Conservation (phyloP, 2,888 invertebrate species). For the Halictus ligatus region DNA sequence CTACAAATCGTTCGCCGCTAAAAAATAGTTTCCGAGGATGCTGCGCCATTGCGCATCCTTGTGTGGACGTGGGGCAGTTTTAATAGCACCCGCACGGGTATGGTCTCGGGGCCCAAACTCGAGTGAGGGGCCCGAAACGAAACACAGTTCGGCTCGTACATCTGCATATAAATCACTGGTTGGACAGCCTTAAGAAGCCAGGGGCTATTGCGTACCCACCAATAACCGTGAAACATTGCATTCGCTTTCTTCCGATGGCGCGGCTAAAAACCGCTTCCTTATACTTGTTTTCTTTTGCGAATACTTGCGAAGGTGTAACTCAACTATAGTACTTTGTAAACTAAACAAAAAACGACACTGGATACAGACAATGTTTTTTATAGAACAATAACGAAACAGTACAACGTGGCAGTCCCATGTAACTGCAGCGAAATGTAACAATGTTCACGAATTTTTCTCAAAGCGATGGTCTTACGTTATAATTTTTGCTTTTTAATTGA, state of each 20-base stretch:
- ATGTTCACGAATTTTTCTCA: too few species aligned
- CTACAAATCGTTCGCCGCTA: background rate
- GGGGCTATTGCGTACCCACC: slow-evolving; percentile 68
- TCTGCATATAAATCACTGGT: slow-evolving; percentile 82
- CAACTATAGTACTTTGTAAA: background rate
- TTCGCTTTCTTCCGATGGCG: slow-evolving; percentile 60
- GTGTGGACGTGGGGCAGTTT: slow-evolving; percentile 71
- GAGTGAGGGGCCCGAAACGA: slow-evolving; percentile 60
- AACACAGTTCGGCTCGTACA: slow-evolving; percentile 72
- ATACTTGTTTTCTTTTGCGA: slow-evolving; percentile 35
- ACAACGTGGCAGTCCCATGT: background rate
- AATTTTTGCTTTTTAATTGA: too few species aligned
- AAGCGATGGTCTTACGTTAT: too few species aligned
- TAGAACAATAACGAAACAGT: background rate
- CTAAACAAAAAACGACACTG: background rate
- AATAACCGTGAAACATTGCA: slow-evolving; percentile 70
- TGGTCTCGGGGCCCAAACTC: slow-evolving; percentile 34
- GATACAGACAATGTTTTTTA: slow-evolving; percentile 20
- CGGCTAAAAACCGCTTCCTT: slow-evolving; percentile 56
- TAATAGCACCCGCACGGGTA: slow-evolving; percentile 69
- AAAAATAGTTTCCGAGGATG: slow-evolving; percentile 35
- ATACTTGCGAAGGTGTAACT: background rate
- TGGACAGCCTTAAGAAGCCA: slow-evolving; percentile 71
- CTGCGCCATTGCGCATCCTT: slow-evolving; percentile 71
- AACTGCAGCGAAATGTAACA: too few species aligned